Conservation (phyloP, 2,888 invertebrate genomes). For the Esperia sulphurella region DNA sequence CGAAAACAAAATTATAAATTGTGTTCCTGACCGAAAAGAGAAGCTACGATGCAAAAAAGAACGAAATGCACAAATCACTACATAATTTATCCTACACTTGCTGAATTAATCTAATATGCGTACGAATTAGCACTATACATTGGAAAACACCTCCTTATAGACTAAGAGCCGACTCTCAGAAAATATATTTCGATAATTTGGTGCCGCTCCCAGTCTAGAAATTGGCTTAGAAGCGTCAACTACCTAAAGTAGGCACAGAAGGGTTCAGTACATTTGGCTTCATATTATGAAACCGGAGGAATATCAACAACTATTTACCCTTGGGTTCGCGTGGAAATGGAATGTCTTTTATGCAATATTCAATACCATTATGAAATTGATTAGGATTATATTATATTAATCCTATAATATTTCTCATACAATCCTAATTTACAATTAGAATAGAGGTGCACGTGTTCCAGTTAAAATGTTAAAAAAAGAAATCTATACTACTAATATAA, state of each 20-base stretch:
- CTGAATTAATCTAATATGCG: conserved; percentile 20
- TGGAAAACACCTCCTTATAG: conserved; percentile 28
- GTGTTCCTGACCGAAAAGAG: neutral
- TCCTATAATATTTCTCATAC: too few species aligned
- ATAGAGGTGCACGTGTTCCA: too few species aligned
- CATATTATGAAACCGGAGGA: conserved; percentile 65
- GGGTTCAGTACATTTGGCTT: conserved; percentile 78
- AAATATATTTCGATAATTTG: conserved; percentile 13
- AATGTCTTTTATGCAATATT: conserved; percentile 39
- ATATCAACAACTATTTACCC: conserved; percentile 69
- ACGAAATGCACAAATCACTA: conserved; percentile 34
- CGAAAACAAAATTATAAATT: neutral
- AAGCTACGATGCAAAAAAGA: conserved; percentile 8
- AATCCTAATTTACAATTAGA: too few species aligned
- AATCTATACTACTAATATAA: too few species aligned
- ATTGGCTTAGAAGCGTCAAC: conserved; percentile 36
- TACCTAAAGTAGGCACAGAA: conserved; percentile 75
- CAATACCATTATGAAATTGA: too few species aligned
- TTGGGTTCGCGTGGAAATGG: conserved; percentile 45
- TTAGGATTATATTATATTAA: too few species aligned
- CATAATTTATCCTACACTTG: conserved; percentile 18
- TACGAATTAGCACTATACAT: conserved; percentile 43
- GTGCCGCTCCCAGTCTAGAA: conserved; percentile 13
- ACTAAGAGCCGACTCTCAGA: conserved; percentile 7
- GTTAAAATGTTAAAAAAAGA: too few species aligned